Evolutionary conservation across 2,797 vertebrate species (phyloP), one percentile per base, ranked within the genome.

Genomic region (Delichon dasypus): DNA sequence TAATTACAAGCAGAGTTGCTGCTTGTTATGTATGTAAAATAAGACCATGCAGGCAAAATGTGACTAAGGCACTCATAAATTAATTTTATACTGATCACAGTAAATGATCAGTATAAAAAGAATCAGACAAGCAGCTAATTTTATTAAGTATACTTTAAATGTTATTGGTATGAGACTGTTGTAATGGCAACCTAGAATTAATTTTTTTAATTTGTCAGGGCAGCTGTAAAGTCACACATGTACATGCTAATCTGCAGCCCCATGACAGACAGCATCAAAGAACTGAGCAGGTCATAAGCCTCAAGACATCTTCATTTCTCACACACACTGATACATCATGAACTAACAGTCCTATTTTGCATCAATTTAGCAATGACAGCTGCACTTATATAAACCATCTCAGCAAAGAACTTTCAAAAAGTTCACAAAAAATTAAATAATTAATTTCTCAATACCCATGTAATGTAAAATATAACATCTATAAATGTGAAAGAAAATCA

Each of bases 1-100:
- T 32, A 73, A 91, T 88, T 74, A 86, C 66, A 85, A 55, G 71
- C 73, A 86, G 82, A 91, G 79, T 55, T 90, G 70, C 82, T 89
- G 73, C 89, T 84, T 76, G 53, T 77, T 83, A 94, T 40, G 53
- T 57, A 89, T 36, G 51, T 72, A 67, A 94, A 91, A 44, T 45
- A 94, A 91, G 53, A 42, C 38, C 50, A 32, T 1, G 9, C 8
- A 88, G 72, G 61, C 66, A 67, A 83, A 92, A 58, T 12, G 62
- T 3, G 5, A 83, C 0, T 7, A 89, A 75, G 34, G 50, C 83
- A 74, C 60, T 79, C 1, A 0, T 44, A 29, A 95, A 86, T 67
- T 88, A 27, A 89, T 88, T 89, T 88, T 61, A 86, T 32, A 82
- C 60, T 73, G 50, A 87, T 86, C 67, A 50, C 40, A 78, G 79